These are phyloP conservation scores for Hydrolagus colliei DNA, from an alignment of 2,797 vertebrate genomes.

Conservation along the genomic window DNA sequence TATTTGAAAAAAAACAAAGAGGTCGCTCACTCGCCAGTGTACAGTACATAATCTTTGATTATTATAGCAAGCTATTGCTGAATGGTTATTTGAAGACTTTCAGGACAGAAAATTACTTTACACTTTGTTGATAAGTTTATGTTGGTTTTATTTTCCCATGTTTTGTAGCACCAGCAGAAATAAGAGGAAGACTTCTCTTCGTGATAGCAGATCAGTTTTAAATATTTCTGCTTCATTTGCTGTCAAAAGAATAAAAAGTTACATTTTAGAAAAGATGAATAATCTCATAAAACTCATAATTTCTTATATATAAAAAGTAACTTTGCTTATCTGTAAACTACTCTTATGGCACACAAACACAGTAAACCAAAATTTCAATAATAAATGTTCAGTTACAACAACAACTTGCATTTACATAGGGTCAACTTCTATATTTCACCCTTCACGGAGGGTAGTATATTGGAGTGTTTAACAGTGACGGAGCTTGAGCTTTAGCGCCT, in stretches of 20 bases:
- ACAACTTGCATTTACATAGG: too few relatives aligned
- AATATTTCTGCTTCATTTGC: neutral
- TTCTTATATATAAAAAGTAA: neutral
- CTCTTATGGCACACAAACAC: neutral
- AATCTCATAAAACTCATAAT: neutral
- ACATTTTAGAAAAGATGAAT: neutral
- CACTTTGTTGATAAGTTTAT: constrained; percentile 15
- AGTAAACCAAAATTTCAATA: neutral
- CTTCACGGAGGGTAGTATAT: too few relatives aligned
- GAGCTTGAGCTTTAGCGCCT: too few relatives aligned
- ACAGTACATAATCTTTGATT: neutral
- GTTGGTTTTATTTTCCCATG: constrained; percentile 21
- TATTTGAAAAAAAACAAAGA: neutral
- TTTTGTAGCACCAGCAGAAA: constrained; percentile 1
- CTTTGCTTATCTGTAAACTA: neutral
- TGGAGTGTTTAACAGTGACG: too few relatives aligned
- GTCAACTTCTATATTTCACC: too few relatives aligned
- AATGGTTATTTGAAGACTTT: neutral
- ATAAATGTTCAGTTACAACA: too few relatives aligned
- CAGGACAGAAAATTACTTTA: constrained; percentile 15
- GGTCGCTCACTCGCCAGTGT: neutral
- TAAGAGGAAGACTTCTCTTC: neutral
- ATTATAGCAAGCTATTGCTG: neutral
- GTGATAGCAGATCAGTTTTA: neutral
- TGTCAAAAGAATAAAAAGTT: neutral